Base-by-base conservation (phyloP, 1,140 invertebrate species). In the Bicyclus anynana region DNA sequence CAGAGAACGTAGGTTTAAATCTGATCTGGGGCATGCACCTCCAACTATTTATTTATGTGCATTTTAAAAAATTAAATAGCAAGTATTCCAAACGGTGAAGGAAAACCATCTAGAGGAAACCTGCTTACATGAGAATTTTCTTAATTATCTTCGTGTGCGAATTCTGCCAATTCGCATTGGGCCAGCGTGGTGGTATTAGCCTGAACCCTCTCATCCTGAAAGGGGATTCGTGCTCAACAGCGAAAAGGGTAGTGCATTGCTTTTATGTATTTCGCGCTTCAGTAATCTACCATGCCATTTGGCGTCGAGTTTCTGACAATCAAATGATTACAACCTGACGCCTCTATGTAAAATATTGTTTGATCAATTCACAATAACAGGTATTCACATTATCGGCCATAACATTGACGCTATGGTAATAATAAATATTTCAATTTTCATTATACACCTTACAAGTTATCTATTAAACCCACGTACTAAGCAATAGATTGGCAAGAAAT, bases 281-380 rank as follows among this genome's bases (percentile, higher is more conserved):
- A 16, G 17, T 54, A 49, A 61, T 50, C 26, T 57, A 62, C 60
- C 61, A 50, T 56, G 61, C 60, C 65, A 58, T 50, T 61, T 61
- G 50, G 27, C 46, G 57, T 53, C 57, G n/a, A 33, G 38, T 23
- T 37, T 44, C 44, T 54, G 51, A 64, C 65, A 54, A 63, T 58
- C 35, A 50, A 49, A 53, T 55, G 65, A 58, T 64, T 63, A 67
- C 50, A 26, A 56, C 46, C 57, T 56, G 57, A 63, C 58, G 38
- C 38, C 20, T 44, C 59, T 48, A 44, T 51, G 49, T 52, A 58
- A 52, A 61, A 55, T 46, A 23, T 44, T n/a, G 37, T 49, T 57
- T 27, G 47, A 61, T 51, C 47, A 61, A 60, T 61, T 54, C 53
- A 23, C 52, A 55, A 55, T 58, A 18, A 50, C 59, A 61, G 33